Evolutionary conservation across 2,113 vertebrate genomes (phyloP), one percentile per base, ranked within the genome.

Genomic region (Hippoglossus stenolepis): DNA sequence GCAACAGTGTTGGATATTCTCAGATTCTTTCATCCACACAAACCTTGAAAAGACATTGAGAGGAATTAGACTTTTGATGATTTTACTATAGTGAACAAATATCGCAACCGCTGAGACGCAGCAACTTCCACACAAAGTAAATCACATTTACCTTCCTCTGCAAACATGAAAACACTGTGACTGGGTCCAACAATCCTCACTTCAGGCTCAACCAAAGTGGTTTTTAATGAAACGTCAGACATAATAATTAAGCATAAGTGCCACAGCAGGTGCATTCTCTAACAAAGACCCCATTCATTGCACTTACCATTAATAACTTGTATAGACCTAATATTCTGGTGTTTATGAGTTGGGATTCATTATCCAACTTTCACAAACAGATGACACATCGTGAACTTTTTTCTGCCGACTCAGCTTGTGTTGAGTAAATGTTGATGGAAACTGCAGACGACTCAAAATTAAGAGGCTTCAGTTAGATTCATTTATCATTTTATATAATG

Each of bases 211-310:
- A 74, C 72, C 61, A 73, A 21, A 58, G 31, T 58, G 31, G 73
- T 65, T 60, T 66, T 68, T 38, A 67, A 83, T 85, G 2, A 82
- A 75, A 72, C 66, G 53, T 70, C 57, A 70, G 24, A 79, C 81
- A 73, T 47, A 56, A 38, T 58, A 81, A 83, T 88, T 78, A 70
- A 60, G 53, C 56, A 70, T 70, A 10, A 77, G 77, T 73, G 47
- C 72, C 79, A 35, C 61, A 82, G 64, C 65, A 79, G 75, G 80
- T 77, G 69, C 26, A 67, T 70, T 65, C 28, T 62, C 66, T 56
- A 63, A 80, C 70, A 70, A 63, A 73, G 20, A 28, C 64, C 78
- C 62, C 86, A 86, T 85, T 70, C 53, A 73, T 85, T 78, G 26
- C 60, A n/a, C 69, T 51, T 61, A 70, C 38, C 63, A 88, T 79